A percentile compares a stretch with the other conserved stretches of the same genome.
Conservation (phyloP, 64 coral and sea anemone species). For the Dendrophyllia cribrosa region DNA sequence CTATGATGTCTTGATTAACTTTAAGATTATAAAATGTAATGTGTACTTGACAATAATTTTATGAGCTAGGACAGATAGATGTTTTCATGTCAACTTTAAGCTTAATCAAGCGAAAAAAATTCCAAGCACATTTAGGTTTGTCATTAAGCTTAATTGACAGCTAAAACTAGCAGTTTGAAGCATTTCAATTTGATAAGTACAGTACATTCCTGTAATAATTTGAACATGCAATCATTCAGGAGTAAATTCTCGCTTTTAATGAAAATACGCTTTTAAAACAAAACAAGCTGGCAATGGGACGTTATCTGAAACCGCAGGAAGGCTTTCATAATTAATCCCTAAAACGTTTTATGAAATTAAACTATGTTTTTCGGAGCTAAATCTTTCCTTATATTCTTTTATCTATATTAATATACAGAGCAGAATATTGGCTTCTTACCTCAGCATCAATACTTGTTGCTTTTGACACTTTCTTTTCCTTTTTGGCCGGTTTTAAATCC, state of each 20-base stretch:
- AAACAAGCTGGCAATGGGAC: not conserved
- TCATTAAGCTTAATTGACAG: not conserved
- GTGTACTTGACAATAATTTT: no score
- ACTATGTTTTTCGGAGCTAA: no score
- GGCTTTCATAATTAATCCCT: not conserved
- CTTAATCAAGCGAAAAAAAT: no score
- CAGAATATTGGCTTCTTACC: slow-evolving; percentile 71
- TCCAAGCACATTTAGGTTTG: no score
- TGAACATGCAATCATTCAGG: not conserved
- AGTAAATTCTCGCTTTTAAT: not conserved
- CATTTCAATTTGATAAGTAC: not conserved
- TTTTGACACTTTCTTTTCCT: slow-evolving; percentile 76
- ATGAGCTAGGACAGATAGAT: no score
- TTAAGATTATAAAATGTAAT: no score
- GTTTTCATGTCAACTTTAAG: no score
- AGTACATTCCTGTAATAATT: not conserved
- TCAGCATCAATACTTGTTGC: slow-evolving; percentile 80
- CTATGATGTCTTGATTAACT: no score
- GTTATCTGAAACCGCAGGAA: not conserved
- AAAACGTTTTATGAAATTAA: not conserved
- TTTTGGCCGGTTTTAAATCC: slow-evolving; percentile 47
- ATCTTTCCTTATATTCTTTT: not conserved
- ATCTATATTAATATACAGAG: not conserved
- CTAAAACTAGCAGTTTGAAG: not conserved
- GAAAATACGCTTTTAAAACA: not conserved